Percentiles rank a stretch among this genome's conserved stretches.
phyloP scores from a whole-genome alignment of 2,888 invertebrate species.

The Callyntrura guangdongensis region DNA sequence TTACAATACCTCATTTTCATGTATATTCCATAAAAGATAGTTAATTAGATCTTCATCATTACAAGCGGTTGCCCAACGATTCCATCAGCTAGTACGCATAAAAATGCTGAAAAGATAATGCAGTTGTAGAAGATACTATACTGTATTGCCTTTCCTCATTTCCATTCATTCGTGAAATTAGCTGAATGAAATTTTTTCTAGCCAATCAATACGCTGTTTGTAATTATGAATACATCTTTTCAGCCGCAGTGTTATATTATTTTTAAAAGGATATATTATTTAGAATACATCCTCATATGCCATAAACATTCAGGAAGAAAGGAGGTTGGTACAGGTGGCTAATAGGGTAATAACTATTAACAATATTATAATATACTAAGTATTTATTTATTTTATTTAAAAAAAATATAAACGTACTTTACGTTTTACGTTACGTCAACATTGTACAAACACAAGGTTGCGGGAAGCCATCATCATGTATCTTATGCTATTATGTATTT shows the following conservation, averaged over 20 bases:
- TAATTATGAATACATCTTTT: too few relatives aligned
- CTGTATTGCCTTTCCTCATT: background rate
- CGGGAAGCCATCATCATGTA: constrained; percentile 38
- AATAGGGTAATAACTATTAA: background rate
- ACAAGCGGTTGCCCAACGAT: background rate
- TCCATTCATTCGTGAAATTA: background rate
- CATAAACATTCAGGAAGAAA: background rate
- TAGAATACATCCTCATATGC: background rate
- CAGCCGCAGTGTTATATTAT: too few relatives aligned
- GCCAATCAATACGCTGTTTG: background rate
- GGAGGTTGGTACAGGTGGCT: background rate
- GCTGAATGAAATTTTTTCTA: background rate
- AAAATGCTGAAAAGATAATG: background rate
- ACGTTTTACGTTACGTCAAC: constrained; percentile 9
- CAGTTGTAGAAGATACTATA: background rate
- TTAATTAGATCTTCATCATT: constrained; percentile 26
- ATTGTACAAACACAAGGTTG: constrained; percentile 74
- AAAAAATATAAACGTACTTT: background rate
- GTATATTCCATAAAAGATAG: background rate
- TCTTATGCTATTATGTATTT: background rate
- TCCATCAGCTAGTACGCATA: background rate
- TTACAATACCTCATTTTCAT: background rate
- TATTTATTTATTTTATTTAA: constrained; percentile 2
- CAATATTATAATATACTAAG: background rate
- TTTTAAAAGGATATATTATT: background rate